Conservation (phyloP, 2,113 vertebrate species). For the Poicephalus meyeri region DNA sequence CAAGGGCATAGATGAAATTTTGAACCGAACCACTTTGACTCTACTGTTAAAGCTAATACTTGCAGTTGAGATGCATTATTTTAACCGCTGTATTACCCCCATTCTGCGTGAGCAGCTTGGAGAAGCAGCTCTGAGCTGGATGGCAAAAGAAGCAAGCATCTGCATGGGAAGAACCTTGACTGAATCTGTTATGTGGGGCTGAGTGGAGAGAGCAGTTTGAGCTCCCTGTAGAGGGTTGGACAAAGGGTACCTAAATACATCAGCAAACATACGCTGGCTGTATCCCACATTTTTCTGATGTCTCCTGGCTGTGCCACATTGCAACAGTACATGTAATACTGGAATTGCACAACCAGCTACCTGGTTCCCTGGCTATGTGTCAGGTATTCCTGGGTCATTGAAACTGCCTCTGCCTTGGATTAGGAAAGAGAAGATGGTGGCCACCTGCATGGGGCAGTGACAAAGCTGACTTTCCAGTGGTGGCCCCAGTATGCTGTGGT, state of each 20-base stretch:
- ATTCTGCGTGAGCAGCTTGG: not conserved
- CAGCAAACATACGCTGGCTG: not conserved
- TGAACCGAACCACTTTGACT: not conserved
- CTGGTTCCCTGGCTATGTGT: not conserved
- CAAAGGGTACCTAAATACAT: not conserved
- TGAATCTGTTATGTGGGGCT: not conserved
- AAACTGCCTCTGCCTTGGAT: not conserved
- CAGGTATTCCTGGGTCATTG: not conserved
- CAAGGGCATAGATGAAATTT: not conserved
- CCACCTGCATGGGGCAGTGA: not conserved
- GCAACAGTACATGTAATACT: not conserved
- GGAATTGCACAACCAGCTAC: not conserved
- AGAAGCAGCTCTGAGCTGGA: not conserved
- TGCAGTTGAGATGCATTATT: not conserved
- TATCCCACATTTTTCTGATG: not conserved
- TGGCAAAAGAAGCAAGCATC: rapidly evolving
- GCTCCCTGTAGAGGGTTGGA: not conserved
- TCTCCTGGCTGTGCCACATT: not conserved
- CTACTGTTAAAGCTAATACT: rapidly evolving
- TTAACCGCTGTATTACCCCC: not conserved
- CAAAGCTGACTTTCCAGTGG: not conserved
- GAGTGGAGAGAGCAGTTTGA: not conserved
- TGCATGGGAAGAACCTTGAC: not conserved
- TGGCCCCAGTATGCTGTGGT: not conserved
- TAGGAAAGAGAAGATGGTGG: not conserved